These are phyloP conservation scores for Monodelphis domestica DNA, from an alignment of 2,797 vertebrate species.

Conservation along the genomic window DNA sequence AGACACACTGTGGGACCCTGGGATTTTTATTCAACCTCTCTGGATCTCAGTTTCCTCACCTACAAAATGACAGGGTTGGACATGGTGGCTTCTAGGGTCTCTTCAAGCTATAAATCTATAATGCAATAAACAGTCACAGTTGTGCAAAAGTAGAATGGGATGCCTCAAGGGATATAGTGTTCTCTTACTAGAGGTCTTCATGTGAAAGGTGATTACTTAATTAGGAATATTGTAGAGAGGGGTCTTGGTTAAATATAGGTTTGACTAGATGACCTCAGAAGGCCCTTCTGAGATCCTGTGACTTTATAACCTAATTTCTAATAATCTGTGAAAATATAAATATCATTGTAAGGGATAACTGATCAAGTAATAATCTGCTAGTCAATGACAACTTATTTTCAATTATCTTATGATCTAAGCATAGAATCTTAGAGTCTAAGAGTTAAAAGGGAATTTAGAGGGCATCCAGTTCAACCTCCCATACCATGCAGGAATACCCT, in stretches of 20 bases:
- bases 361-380: not conserved
- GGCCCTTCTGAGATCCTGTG: not conserved
- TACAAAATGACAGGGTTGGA: not conserved
- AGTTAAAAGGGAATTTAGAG: not conserved
- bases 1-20: rapidly evolving
- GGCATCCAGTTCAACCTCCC: not conserved
- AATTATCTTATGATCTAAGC: not conserved
- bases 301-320: not conserved
- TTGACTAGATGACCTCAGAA: not conserved
- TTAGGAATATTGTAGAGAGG: not conserved
- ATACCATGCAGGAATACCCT: not conserved
- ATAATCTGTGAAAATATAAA: not conserved
- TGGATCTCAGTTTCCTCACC: not conserved
- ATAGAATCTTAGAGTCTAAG: not conserved
- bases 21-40: not conserved
- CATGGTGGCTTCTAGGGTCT: not conserved
- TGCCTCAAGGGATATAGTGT: not conserved
- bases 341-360: not conserved
- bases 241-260: not conserved
- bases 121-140: not conserved
- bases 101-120: not conserved
- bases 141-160: not conserved
- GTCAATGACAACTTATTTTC: not conserved
- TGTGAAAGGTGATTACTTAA: not conserved
- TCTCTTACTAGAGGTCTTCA: not conserved